phyloP scores from a whole-genome alignment of 2,888 invertebrate species.

The Notocelia uddmanniana region DNA sequence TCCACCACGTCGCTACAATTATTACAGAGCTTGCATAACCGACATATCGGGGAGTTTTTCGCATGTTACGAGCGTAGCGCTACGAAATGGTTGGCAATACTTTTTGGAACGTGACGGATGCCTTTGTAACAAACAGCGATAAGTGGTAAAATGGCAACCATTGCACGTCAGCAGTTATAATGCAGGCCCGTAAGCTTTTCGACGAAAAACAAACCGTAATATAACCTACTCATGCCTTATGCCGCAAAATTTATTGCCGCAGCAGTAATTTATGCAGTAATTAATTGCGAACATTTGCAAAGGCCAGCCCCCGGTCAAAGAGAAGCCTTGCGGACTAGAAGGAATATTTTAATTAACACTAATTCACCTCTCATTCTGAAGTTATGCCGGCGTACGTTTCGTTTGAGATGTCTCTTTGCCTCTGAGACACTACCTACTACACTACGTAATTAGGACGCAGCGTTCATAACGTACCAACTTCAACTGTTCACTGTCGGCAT shows the following conservation, averaged over 20 bases:
- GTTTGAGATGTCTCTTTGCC: constrained; percentile 26
- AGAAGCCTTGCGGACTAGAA: constrained; percentile 15
- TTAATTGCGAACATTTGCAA: constrained; percentile 38
- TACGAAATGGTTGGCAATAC: no score
- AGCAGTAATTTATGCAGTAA: constrained; percentile 36
- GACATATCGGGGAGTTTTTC: no score
- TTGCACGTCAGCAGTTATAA: no score
- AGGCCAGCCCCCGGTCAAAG: constrained; percentile 29
- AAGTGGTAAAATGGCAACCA: no score
- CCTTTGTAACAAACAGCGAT: no score
- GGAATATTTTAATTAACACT: constrained; percentile 43
- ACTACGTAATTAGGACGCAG: constrained; percentile 20
- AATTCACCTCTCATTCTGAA: constrained; percentile 25
- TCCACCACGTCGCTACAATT: no score
- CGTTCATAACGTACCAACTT: no score
- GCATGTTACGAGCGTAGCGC: no score
- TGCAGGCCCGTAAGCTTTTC: not conserved
- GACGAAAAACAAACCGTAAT: not conserved
- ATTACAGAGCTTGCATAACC: no score
- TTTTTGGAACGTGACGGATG: no score
- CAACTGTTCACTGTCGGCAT: no score
- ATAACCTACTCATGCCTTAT: not conserved
- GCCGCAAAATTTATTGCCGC: constrained; percentile 15
- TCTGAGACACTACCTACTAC: constrained; percentile 29
- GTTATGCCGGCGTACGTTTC: constrained; percentile 23